A percentile compares a stretch with the other conserved stretches of the same genome.
Evolutionary conservation across 2,888 invertebrate species (phyloP).

Genomic region (Eurytoma adleriae): DNA sequence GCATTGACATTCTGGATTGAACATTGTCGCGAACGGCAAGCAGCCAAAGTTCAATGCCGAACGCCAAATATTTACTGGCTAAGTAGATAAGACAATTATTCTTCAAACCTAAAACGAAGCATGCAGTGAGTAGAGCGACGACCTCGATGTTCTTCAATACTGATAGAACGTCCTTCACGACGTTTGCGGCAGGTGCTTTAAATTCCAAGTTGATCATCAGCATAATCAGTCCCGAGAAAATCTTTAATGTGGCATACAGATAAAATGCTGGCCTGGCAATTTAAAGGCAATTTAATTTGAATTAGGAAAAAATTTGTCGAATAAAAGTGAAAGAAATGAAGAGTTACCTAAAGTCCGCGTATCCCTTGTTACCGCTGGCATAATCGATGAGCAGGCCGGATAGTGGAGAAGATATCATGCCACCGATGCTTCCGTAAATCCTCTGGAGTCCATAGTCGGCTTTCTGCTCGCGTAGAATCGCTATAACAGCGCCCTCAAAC

Average conservation of each 20-base stretch:
- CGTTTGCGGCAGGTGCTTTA: constrained; percentile 84
- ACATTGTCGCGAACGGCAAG: too few species aligned
- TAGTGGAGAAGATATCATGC: constrained; percentile 87
- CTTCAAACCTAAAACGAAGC: constrained; percentile 83
- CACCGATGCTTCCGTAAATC: constrained; percentile 86
- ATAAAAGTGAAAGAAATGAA: not conserved
- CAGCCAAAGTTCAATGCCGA: too few species aligned
- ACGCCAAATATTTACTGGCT: too few species aligned
- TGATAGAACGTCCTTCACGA: constrained; percentile 82
- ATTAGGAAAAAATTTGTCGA: too few species aligned
- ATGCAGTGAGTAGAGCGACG: constrained; percentile 84
- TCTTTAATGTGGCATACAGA: constrained; percentile 84
- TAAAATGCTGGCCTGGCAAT: constrained; percentile 88
- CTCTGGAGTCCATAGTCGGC: constrained; percentile 88
- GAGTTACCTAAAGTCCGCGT: constrained; percentile 84
- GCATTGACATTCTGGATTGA: too few species aligned
- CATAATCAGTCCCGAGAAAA: constrained; percentile 83
- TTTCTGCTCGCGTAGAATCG: constrained; percentile 84
- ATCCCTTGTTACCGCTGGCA: constrained; percentile 83
- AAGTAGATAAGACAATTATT: too few species aligned
- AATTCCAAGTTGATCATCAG: constrained; percentile 86
- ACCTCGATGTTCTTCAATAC: constrained; percentile 85
- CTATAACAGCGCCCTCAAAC: constrained; percentile 89
- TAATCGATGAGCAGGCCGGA: constrained; percentile 86
- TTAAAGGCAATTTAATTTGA: too few species aligned